Conservation (phyloP, 2,113 vertebrate genomes). For the Neodon shergylaensis region DNA sequence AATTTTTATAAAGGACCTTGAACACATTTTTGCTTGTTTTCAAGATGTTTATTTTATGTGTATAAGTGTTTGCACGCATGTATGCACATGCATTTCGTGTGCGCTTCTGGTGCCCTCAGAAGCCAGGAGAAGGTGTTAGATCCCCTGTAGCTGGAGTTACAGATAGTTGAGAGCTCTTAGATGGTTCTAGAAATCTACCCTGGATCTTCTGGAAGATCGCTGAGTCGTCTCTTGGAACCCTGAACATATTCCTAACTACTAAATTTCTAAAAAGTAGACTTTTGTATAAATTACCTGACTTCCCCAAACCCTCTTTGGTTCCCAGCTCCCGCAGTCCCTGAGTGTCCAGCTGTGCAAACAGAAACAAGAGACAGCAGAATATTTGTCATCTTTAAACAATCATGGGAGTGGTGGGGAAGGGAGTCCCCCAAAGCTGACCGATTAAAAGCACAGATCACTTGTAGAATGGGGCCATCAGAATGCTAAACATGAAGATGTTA, state of each 20-base stretch:
- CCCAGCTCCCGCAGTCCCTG: not conserved
- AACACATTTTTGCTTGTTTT: not conserved
- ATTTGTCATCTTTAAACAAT: not conserved
- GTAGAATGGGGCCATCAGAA: not conserved
- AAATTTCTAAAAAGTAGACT: not conserved
- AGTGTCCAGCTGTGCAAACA: not conserved
- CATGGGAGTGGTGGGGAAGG: not conserved
- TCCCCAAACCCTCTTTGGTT: accelerated
- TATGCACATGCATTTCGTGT: not conserved
- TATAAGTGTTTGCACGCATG: not conserved
- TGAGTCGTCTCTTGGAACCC: not conserved
- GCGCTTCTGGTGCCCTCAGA: not conserved
- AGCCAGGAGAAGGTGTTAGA: not conserved
- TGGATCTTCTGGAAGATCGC: not conserved
- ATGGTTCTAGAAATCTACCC: not conserved
- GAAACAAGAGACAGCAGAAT: not conserved
- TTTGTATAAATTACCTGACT: not conserved
- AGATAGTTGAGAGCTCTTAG: not conserved
- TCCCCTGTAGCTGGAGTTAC: not conserved
- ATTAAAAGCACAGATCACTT: not conserved
- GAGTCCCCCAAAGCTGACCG: not conserved
- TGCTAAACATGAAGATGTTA: not conserved
- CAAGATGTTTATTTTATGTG: not conserved
- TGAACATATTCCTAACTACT: not conserved
- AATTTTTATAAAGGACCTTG: not conserved